Evolutionary conservation across 2,797 vertebrate species (phyloP).

Genomic region (Garrulus glandarius): DNA sequence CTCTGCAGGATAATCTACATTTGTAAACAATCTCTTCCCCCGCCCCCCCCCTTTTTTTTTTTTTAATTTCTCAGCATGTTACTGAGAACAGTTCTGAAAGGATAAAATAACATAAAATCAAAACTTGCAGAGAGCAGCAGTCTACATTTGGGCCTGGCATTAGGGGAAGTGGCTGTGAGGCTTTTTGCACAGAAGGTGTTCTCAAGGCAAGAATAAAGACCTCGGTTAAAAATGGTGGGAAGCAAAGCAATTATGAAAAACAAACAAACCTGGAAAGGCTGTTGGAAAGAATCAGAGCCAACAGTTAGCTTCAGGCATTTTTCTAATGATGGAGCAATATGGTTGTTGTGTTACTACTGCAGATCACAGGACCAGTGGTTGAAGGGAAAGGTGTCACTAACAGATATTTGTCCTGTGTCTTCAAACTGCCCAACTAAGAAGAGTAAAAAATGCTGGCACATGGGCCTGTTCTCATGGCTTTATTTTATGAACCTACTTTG

Average conservation of each 20-base stretch:
- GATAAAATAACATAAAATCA: neutral
- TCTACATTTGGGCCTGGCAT: neutral
- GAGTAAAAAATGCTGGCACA: neutral
- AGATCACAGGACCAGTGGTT: neutral
- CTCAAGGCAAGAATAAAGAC: neutral
- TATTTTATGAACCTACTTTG: neutral
- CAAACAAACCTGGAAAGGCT: neutral
- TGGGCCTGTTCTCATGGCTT: neutral
- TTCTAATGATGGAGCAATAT: neutral
- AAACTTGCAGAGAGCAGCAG: neutral
- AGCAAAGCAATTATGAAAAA: neutral
- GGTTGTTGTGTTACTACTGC: neutral
- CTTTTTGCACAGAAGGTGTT: neutral
- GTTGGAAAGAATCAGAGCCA: neutral
- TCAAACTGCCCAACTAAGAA: neutral
- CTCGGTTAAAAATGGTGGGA: neutral
- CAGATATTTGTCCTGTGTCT: neutral
- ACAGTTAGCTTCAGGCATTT: neutral
- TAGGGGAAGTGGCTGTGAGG: neutral
- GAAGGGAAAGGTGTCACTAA: neutral
- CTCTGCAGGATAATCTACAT: neutral
- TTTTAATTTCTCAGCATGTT: neutral
- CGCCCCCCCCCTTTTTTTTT: fast-evolving
- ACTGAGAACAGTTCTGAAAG: neutral
- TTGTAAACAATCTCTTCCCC: neutral